Percentiles rank a stretch among this genome's conserved stretches.
Conservation (phyloP, 2,888 invertebrate genomes). For the Tholera decimalis region DNA sequence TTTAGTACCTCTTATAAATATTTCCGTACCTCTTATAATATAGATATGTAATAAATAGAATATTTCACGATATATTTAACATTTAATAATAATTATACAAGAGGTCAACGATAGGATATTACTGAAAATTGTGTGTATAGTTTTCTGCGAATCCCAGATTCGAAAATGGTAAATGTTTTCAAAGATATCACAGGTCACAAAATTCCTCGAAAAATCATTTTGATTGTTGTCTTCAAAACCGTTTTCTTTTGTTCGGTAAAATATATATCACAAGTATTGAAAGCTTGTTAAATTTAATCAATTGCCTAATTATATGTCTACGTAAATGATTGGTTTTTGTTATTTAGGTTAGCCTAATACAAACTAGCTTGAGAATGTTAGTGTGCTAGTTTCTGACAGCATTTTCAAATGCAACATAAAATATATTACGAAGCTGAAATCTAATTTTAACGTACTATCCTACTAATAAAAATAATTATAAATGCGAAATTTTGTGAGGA, state of each 20-base stretch:
- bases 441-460: background rate
- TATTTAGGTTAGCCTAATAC: conserved; percentile 16
- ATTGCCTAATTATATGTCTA: conserved; percentile 13
- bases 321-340: conserved; percentile 39
- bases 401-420: background rate
- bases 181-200: background rate
- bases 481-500: no score
- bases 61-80: background rate
- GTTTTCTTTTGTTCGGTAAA: background rate
- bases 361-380: background rate
- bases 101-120: background rate
- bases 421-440: background rate
- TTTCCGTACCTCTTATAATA: no score
- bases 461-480: no score
- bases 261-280: background rate
- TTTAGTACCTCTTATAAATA: no score
- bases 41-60: background rate
- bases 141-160: conserved; percentile 19
- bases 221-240: background rate
- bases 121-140: background rate
- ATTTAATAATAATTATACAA: conserved; percentile 4
- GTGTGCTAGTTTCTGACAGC: background rate
- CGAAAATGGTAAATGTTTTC: background rate
- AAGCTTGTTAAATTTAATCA: conserved; percentile 24
- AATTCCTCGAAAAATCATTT: conserved; percentile 4